These are phyloP conservation scores for Tinea trinotella DNA, from an alignment of 2,888 invertebrate species.

Conservation along the genomic window DNA sequence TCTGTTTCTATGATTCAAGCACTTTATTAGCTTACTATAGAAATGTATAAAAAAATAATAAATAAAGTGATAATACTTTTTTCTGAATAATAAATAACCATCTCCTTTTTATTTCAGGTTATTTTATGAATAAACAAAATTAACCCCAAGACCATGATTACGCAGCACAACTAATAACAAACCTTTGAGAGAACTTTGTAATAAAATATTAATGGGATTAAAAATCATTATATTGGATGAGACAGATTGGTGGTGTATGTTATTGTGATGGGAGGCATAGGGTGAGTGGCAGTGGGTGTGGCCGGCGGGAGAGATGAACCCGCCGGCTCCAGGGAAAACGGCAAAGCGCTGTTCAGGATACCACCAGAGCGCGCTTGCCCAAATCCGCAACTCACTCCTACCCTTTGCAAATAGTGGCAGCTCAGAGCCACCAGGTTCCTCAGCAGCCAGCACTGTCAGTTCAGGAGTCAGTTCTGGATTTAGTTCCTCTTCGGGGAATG, in stretches of 20 bases:
- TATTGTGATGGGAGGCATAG: constrained; percentile 66
- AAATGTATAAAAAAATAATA: too few species aligned
- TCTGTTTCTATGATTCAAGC: too few species aligned
- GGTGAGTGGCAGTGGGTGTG: constrained; percentile 70
- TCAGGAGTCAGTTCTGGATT: constrained; percentile 73
- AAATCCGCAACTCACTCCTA: constrained; percentile 86
- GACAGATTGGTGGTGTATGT: constrained; percentile 36
- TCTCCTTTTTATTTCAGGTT: too few species aligned
- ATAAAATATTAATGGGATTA: constrained; percentile 32
- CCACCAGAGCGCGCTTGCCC: constrained; percentile 89
- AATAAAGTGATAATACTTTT: too few species aligned
- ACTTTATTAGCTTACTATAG: too few species aligned
- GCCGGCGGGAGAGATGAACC: constrained; percentile 74
- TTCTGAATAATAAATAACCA: too few species aligned
- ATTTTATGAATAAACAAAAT: constrained; percentile 21
- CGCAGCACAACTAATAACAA: constrained; percentile 24
- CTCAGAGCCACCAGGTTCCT: constrained; percentile 77
- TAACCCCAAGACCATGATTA: constrained; percentile 19
- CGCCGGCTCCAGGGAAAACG: constrained; percentile 74
- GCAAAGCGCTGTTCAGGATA: constrained; percentile 84
- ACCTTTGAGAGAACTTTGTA: constrained; percentile 24
- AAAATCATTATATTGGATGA: constrained; percentile 26
- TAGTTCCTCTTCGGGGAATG: constrained; percentile 72
- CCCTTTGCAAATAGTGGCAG: constrained; percentile 82
- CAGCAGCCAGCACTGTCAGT: constrained; percentile 82